Conservation (phyloP, 2,797 vertebrate species). For the Perdix hodgsoniae region DNA sequence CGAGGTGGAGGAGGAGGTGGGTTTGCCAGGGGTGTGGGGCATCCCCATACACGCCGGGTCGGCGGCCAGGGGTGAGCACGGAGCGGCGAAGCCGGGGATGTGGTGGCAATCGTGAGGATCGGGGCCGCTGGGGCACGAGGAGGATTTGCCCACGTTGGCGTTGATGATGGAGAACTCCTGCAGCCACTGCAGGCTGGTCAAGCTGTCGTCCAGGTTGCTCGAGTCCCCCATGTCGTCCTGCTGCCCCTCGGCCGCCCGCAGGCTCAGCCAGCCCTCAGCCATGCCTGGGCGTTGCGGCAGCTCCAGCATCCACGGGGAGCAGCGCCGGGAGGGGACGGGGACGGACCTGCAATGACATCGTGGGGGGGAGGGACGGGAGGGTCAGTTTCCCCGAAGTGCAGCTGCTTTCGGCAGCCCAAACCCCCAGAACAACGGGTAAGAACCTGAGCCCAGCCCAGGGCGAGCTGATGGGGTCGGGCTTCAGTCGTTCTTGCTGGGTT, state of each 20-base stretch:
- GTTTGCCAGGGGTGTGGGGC: slow-evolving; percentile 91
- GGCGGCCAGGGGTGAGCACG: slow-evolving; percentile 90
- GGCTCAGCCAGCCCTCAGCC: slow-evolving; percentile 77
- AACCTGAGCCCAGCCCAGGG: rapidly evolving
- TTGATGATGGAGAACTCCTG: slow-evolving; percentile 93
- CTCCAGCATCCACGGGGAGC: slow-evolving; percentile 52
- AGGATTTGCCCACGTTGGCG: slow-evolving; percentile 77
- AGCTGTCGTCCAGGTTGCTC: slow-evolving; percentile 90
- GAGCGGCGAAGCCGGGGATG: slow-evolving; percentile 82
- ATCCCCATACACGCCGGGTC: slow-evolving; percentile 91
- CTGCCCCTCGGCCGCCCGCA: slow-evolving; percentile 6
- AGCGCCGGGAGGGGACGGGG: not conserved
- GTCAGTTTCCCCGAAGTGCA: not conserved
- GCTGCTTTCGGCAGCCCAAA: not conserved
- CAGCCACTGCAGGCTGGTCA: slow-evolving; percentile 97
- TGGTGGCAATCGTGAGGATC: slow-evolving; percentile 82
- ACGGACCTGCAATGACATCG: slow-evolving; percentile 13
- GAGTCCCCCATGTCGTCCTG: slow-evolving; percentile 60
- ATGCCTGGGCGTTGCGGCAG: slow-evolving; percentile 61
- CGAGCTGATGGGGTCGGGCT: rapidly evolving
- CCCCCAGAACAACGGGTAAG: not conserved
- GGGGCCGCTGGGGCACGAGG: slow-evolving; percentile 75
- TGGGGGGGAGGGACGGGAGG: not conserved
- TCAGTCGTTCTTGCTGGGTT: rapidly evolving
- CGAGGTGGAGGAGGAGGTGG: slow-evolving; percentile 89